A percentile compares a stretch with the other conserved stretches of the same genome.
These are phyloP conservation scores for Argyresthia albistria DNA, from an alignment of 2,888 invertebrate species.

Conservation along the genomic window DNA sequence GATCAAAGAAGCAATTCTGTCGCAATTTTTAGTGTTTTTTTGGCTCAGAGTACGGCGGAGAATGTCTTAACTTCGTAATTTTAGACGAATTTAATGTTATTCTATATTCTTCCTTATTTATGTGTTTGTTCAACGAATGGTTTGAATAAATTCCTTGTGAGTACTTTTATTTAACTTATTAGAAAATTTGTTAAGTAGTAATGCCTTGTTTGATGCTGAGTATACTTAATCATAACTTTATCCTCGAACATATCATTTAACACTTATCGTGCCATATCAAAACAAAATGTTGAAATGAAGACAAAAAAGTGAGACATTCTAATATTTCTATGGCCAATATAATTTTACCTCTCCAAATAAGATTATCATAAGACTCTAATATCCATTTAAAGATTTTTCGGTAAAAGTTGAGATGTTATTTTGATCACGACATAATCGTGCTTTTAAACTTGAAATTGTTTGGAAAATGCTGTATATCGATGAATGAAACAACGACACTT, in stretches of 20 bases:
- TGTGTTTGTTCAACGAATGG: not conserved
- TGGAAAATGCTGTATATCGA: not conserved
- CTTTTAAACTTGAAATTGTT: too few relatives aligned
- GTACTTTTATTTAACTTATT: not conserved
- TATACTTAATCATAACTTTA: not conserved
- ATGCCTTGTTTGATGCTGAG: not conserved
- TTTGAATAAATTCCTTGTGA: not conserved
- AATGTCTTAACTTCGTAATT: too few relatives aligned
- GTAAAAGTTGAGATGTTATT: too few relatives aligned
- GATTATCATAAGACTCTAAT: not conserved
- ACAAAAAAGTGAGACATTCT: slow-evolving; percentile 30
- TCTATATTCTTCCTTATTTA: too few relatives aligned
- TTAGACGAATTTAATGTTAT: too few relatives aligned
- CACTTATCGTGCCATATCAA: slow-evolving; percentile 35
- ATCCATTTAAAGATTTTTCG: too few relatives aligned
- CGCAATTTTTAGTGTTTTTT: not conserved
- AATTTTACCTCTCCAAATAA: slow-evolving; percentile 14
- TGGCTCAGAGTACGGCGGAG: not conserved
- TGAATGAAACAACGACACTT: not conserved
- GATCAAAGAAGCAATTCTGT: slow-evolving; percentile 13
- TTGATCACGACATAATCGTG: too few relatives aligned
- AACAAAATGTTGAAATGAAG: slow-evolving; percentile 17
- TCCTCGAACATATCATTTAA: slow-evolving; percentile 52
- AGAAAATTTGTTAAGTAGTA: not conserved
- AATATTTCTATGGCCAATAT: slow-evolving; percentile 30